phyloP scores from a whole-genome alignment of 1,140 invertebrate genomes.

The Globodera ellingtonae region DNA sequence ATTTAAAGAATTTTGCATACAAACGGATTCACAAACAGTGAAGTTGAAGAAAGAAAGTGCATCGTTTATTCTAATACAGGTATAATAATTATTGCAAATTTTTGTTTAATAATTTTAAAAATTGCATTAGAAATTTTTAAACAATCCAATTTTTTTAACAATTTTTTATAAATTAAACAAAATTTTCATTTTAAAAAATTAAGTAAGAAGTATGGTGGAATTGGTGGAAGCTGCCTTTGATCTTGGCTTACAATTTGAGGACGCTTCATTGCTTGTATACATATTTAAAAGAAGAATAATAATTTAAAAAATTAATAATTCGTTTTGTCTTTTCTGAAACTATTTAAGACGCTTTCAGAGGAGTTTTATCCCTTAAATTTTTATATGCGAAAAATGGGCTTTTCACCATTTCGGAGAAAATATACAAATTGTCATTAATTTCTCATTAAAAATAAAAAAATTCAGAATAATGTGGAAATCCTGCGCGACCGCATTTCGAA shows the following conservation, averaged over 20 bases:
- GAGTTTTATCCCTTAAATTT: not conserved
- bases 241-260: slow-evolving; percentile 31
- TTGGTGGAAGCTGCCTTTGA: slow-evolving; percentile 30
- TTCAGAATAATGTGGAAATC: slow-evolving; percentile 13
- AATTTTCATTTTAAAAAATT: not conserved
- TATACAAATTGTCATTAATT: not conserved
- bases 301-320: not conserved
- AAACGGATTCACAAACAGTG: slow-evolving; percentile 49
- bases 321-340: no score
- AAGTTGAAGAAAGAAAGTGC: slow-evolving; percentile 45
- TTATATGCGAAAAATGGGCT: not conserved
- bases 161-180: not conserved
- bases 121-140: no score
- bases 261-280: slow-evolving; percentile 27
- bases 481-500: slow-evolving; percentile 36
- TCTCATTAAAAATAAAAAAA: not conserved
- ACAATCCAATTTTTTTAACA: not conserved
- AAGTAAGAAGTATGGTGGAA: slow-evolving; percentile 37
- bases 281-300: slow-evolving; percentile 30
- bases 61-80: slow-evolving; percentile 50
- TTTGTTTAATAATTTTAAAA: no score
- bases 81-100: slow-evolving; percentile 5
- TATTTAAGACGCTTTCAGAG: not conserved
- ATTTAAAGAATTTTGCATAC: slow-evolving; percentile 53
- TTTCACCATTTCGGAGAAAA: not conserved